Evolutionary conservation across 2,888 invertebrate species (phyloP).

Genomic region (Cataglyphis albicans): DNA sequence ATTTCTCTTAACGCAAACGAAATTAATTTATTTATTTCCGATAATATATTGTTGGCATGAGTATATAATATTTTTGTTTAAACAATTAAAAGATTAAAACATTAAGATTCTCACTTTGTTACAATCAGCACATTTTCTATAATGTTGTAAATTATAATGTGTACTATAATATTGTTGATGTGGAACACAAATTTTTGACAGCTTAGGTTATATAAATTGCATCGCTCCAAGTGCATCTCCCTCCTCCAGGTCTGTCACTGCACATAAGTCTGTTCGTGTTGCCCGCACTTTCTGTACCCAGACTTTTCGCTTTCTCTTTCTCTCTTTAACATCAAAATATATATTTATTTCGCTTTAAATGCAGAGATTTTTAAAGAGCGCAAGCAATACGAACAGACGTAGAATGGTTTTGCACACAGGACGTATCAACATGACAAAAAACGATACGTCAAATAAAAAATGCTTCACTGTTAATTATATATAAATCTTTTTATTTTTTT

Average conservation of each 20-base stretch:
- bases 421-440: no score
- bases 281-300: no score
- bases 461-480: no score
- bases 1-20: neutral
- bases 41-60: neutral
- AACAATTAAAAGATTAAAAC: neutral
- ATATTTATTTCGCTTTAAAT: no score
- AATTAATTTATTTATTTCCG: neutral
- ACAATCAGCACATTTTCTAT: neutral
- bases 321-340: no score
- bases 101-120: neutral
- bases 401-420: no score
- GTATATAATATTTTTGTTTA: neutral
- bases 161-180: neutral
- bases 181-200: slow-evolving; percentile 9
- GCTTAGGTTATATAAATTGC: slow-evolving; percentile 26
- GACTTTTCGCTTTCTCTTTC: no score
- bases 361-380: no score
- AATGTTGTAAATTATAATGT: slow-evolving; percentile 10
- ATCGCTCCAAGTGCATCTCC: neutral
- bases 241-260: neutral
- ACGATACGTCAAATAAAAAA: neutral
- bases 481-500: neutral
- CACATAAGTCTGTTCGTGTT: no score
- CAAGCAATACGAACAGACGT: no score